Evolutionary conservation across 2,888 invertebrate species (phyloP).

Genomic region (Pyrgus malvae): DNA sequence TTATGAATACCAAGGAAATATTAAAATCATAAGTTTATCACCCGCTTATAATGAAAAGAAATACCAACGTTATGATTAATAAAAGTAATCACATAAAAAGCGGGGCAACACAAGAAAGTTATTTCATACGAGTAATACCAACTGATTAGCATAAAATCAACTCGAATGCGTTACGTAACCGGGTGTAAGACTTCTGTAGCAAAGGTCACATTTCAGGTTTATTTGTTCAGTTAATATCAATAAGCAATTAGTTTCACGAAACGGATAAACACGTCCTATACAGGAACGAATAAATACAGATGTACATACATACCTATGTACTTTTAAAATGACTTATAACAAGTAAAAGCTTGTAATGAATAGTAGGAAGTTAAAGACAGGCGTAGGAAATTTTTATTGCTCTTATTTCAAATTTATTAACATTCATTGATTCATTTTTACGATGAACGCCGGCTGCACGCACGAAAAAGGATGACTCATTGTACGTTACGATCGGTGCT

Average conservation of each 20-base stretch:
- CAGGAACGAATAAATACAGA: no score
- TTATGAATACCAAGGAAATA: neutral
- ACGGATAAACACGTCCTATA: no score
- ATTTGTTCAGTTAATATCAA: neutral
- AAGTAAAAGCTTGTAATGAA: no score
- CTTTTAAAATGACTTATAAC: no score
- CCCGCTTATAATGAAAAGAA: neutral
- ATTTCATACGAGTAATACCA: slow-evolving; percentile 3
- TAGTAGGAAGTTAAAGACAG: no score
- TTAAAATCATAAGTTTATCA: neutral
- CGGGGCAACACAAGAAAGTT: slow-evolving; percentile 7
- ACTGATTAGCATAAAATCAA: slow-evolving; percentile 7
- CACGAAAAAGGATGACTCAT: no score
- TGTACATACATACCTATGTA: no score
- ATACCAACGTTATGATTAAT: neutral
- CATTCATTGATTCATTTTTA: no score
- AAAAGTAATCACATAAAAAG: slow-evolving; percentile 8
- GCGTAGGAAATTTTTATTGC: no score
- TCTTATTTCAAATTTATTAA: no score
- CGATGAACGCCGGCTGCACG: no score
- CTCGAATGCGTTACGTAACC: neutral
- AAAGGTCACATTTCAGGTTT: slow-evolving; percentile 1
- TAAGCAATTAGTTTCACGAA: neutral
- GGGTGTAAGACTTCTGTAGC: neutral
- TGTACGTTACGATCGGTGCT: no score